phyloP scores from a whole-genome alignment of 2,888 invertebrate species.

The Icerya purchasi region DNA sequence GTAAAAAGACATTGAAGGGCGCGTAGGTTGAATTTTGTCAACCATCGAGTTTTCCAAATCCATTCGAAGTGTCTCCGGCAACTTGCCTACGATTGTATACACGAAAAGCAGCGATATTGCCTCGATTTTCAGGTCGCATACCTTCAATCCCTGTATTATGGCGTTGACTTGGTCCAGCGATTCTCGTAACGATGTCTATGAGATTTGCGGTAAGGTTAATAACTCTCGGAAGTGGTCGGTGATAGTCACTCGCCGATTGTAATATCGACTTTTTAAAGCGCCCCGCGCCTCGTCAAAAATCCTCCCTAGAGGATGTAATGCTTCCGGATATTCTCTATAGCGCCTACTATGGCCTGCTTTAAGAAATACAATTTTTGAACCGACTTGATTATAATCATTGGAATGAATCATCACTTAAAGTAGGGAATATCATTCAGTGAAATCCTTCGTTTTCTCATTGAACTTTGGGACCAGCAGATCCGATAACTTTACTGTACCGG shows the following conservation, averaged over 20 bases:
- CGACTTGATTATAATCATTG: too few relatives aligned
- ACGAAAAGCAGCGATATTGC: background rate
- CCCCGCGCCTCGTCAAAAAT: background rate
- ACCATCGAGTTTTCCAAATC: constrained; percentile 4
- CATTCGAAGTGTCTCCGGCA: background rate
- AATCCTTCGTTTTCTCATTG: too few relatives aligned
- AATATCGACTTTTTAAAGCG: background rate
- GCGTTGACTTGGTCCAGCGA: background rate
- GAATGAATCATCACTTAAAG: too few relatives aligned
- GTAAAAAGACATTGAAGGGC: too few relatives aligned
- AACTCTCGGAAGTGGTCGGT: background rate
- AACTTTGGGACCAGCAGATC: too few relatives aligned
- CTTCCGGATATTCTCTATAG: too few relatives aligned
- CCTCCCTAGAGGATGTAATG: too few relatives aligned
- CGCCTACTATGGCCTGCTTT: too few relatives aligned
- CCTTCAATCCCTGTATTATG: background rate
- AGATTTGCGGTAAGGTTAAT: background rate
- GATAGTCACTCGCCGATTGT: constrained; percentile 1
- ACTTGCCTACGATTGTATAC: background rate
- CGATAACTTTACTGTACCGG: too few relatives aligned
- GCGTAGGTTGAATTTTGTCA: too few relatives aligned
- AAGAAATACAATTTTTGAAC: too few relatives aligned
- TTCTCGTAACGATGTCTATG: background rate
- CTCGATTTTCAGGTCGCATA: background rate
- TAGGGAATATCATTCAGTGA: too few relatives aligned